phyloP scores from a whole-genome alignment of 2,113 vertebrate genomes.

The Heterotilapia buettikoferi region DNA sequence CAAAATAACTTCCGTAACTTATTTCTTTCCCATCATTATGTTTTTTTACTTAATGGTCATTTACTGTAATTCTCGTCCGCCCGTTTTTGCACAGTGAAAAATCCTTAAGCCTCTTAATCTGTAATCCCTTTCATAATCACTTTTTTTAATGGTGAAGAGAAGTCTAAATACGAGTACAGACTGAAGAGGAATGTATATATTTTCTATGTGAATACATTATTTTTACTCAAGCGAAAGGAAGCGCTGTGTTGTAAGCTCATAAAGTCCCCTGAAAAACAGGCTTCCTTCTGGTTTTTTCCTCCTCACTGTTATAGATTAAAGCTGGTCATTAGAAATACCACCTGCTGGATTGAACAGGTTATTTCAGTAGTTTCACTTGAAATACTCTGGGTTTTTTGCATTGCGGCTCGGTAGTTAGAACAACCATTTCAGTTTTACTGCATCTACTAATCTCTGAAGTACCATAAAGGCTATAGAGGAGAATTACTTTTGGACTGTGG shows the following conservation, averaged over 20 bases:
- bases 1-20: not conserved
- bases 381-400: not conserved
- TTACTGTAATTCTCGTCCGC: not conserved
- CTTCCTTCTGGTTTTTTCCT: not conserved
- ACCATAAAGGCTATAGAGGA: conserved; percentile 5
- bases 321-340: not conserved
- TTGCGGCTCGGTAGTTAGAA: not conserved
- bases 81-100: not conserved
- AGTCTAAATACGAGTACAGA: not conserved
- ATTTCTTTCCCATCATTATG: not conserved
- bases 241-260: not conserved
- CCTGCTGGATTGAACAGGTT: not conserved
- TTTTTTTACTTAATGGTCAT: not conserved
- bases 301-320: not conserved
- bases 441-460: not conserved
- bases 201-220: not conserved
- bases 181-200: not conserved
- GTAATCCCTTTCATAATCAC: conserved; percentile 58
- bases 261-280: not conserved
- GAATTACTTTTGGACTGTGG: conserved; percentile 11
- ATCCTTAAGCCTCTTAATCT: conserved; percentile 46
- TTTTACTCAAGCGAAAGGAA: not conserved
- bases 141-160: conserved; percentile 31
- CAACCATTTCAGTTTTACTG: not conserved
- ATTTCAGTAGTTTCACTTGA: not conserved